These are phyloP conservation scores for Paratrypauchen microcephalus DNA, from an alignment of 2,797 vertebrate species.

Conservation along the genomic window DNA sequence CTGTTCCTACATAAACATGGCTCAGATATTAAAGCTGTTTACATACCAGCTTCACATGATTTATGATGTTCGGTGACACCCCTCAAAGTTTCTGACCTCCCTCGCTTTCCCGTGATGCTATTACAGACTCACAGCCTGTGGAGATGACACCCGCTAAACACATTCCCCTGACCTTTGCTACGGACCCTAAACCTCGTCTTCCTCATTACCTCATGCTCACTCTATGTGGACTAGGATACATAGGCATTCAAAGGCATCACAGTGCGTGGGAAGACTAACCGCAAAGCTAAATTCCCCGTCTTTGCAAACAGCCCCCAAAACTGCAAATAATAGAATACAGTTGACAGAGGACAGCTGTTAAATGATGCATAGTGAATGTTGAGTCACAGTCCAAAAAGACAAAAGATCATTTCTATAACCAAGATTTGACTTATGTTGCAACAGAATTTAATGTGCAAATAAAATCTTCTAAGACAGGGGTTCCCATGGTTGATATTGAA, in stretches of 20 bases:
- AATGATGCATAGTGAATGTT: background rate
- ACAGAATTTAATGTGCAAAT: background rate
- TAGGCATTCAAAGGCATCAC: slow-evolving; percentile 36
- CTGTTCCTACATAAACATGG: slow-evolving; percentile 49
- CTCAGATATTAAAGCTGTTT: slow-evolving; percentile 61
- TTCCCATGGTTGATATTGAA: too few species aligned
- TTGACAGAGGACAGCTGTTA: background rate
- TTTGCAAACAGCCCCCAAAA: background rate
- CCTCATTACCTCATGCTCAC: slow-evolving; percentile 79
- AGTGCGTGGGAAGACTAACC: slow-evolving; percentile 35
- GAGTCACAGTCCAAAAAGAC: background rate
- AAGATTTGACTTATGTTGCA: background rate
- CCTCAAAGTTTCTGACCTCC: slow-evolving; percentile 52
- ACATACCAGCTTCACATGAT: slow-evolving; percentile 59
- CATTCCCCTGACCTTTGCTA: slow-evolving; percentile 63
- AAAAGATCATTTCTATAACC: background rate
- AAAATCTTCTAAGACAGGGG: too few species aligned
- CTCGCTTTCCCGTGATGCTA: slow-evolving; percentile 48
- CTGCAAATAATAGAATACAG: background rate
- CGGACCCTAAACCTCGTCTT: slow-evolving; percentile 54
- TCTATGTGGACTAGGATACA: slow-evolving; percentile 66
- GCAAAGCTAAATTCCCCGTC: background rate
- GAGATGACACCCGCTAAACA: slow-evolving; percentile 67
- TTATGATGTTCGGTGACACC: slow-evolving; percentile 38
- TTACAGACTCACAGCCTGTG: slow-evolving; percentile 62